Evolutionary conservation across 2,888 invertebrate genomes (phyloP).

Genomic region (Perizoma affinitatum): DNA sequence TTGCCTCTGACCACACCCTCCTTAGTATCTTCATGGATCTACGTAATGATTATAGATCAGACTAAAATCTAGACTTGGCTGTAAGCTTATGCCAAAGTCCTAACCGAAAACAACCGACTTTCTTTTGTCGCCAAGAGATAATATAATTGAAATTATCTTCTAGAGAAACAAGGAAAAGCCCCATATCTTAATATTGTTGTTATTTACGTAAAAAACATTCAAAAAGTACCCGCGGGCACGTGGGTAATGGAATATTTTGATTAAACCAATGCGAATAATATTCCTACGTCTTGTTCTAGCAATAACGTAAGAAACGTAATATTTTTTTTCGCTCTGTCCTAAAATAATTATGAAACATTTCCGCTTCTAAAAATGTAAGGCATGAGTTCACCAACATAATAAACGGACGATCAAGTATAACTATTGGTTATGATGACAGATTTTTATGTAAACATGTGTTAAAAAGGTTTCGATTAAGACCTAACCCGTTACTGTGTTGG

Average conservation of each 20-base stretch:
- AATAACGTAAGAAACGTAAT: background rate
- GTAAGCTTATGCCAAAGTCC: slow-evolving; percentile 1
- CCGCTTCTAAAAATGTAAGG: too few species aligned
- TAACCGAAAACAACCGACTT: slow-evolving; percentile 12
- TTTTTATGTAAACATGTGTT: too few species aligned
- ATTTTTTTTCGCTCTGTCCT: too few species aligned
- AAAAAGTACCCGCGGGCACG: slow-evolving; percentile 1
- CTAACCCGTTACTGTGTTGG: too few species aligned
- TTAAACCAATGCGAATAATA: slow-evolving; percentile 11
- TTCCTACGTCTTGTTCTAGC: background rate
- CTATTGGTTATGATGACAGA: too few species aligned
- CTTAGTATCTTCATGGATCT: too few species aligned
- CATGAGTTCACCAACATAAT: too few species aligned
- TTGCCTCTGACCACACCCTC: too few species aligned
- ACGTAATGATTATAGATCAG: too few species aligned
- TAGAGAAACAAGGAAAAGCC: slow-evolving; percentile 12
- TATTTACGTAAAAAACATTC: slow-evolving; percentile 16
- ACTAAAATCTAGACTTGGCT: background rate
- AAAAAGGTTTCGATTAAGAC: too few species aligned
- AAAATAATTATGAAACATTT: too few species aligned
- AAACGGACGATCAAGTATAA: too few species aligned
- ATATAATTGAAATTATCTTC: slow-evolving; percentile 28
- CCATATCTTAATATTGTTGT: slow-evolving; percentile 15
- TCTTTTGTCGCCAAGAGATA: slow-evolving; percentile 12
- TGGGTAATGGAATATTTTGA: slow-evolving; percentile 22